Evolutionary conservation across 2,888 invertebrate genomes (phyloP).

Genomic region (Entomobrya multifasciata): DNA sequence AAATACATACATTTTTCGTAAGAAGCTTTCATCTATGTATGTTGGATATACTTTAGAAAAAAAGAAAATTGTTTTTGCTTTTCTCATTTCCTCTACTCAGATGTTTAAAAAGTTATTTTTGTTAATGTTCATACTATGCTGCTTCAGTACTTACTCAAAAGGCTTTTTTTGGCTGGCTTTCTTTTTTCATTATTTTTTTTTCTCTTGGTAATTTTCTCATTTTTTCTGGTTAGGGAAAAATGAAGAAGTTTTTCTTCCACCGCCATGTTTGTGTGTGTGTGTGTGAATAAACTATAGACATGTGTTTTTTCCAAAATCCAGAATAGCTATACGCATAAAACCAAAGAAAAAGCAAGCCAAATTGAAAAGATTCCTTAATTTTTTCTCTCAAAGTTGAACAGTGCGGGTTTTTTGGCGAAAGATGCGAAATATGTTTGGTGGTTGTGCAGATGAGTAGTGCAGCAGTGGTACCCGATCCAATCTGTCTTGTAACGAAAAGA

Average conservation of each 20-base stretch:
- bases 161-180: not conserved
- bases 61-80: conserved; percentile 32
- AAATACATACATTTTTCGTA: no score
- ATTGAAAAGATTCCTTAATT: not conserved
- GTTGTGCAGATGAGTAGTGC: not conserved
- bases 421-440: no score
- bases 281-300: not conserved
- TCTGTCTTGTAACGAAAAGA: not conserved
- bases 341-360: not conserved
- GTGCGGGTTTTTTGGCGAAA: no score
- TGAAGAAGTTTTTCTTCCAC: not conserved
- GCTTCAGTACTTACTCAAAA: not conserved
- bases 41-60: not conserved
- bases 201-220: conserved; percentile 14
- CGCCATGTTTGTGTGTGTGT: no score
- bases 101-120: not conserved
- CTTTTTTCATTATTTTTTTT: conserved; percentile 11
- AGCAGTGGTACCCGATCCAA: not conserved
- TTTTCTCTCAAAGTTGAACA: conserved; percentile 13
- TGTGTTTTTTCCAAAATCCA: no score
- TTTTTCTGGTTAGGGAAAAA: conserved; percentile 3
- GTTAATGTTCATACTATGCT: not conserved
- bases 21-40: no score
- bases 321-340: no score
- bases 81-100: conserved; percentile 9